A percentile compares a stretch with the other conserved stretches of the same genome.
Conservation (phyloP, 2,888 invertebrate species). For the Caenorhabditis sp. region DNA sequence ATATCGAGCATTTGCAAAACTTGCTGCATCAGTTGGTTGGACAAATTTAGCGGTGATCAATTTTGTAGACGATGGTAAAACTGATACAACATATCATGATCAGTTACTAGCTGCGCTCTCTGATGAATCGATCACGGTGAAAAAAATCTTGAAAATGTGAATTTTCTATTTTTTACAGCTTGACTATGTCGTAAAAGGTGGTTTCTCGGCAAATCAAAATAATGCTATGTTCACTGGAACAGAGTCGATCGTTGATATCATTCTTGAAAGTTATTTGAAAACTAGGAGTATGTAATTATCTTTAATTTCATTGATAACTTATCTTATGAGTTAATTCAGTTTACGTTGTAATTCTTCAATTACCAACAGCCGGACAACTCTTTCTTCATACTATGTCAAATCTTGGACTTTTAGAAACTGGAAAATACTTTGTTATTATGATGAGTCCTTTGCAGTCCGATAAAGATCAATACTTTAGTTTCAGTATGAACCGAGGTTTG, state of each 20-base stretch:
- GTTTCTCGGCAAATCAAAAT: slow-evolving; percentile 14
- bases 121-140: slow-evolving; percentile 20
- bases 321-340: slow-evolving; percentile 10
- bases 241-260: slow-evolving; percentile 18
- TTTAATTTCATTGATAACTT: not conserved
- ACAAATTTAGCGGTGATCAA: slow-evolving; percentile 39
- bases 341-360: slow-evolving; percentile 17
- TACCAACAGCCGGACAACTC: slow-evolving; percentile 10
- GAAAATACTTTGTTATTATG: slow-evolving; percentile 36
- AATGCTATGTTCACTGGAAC: slow-evolving; percentile 26
- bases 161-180: slow-evolving; percentile 15
- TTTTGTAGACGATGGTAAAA: slow-evolving; percentile 27
- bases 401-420: slow-evolving; percentile 40
- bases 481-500: slow-evolving; percentile 29
- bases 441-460: slow-evolving; percentile 21
- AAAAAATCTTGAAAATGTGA: not conserved
- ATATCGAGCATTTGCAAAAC: slow-evolving; percentile 37
- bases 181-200: slow-evolving; percentile 36
- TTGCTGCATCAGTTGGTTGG: slow-evolving; percentile 37
- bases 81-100: slow-evolving; percentile 27
- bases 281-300: slow-evolving; percentile 23
- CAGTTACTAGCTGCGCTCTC: slow-evolving; percentile 36
- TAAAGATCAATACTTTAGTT: slow-evolving; percentile 12
- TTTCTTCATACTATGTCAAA: slow-evolving; percentile 24
- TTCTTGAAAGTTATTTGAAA: slow-evolving; percentile 28